Evolutionary conservation across 1,140 invertebrate species (phyloP).

Genomic region (Scylla paramamosain): DNA sequence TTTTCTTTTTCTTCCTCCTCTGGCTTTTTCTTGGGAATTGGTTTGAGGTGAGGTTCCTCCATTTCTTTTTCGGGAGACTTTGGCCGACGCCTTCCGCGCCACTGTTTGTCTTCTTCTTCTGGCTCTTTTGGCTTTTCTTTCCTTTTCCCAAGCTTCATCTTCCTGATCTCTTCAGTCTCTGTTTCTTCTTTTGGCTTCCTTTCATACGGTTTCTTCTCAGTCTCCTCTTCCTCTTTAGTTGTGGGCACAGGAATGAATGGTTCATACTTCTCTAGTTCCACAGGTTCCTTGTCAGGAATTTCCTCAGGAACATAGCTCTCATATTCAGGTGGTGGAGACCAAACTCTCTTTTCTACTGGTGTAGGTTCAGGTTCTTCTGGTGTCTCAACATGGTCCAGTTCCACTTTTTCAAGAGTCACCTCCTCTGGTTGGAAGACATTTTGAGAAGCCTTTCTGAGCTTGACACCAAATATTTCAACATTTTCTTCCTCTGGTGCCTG

Average conservation of each 20-base stretch:
- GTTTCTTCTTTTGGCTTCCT: constrained; percentile 64
- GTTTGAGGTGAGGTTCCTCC: constrained; percentile 66
- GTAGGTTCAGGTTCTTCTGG: constrained; percentile 54
- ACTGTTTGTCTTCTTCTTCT: constrained; percentile 56
- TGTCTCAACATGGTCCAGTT: constrained; percentile 61
- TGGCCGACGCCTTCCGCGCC: constrained; percentile 44
- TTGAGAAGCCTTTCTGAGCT: constrained; percentile 32
- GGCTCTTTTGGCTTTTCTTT: constrained; percentile 49
- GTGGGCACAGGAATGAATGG: neutral
- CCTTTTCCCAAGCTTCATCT: constrained; percentile 63
- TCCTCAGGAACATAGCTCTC: constrained; percentile 63
- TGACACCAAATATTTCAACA: constrained; percentile 29
- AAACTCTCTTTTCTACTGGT: constrained; percentile 45
- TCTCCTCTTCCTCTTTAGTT: constrained; percentile 43
- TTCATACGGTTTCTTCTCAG: constrained; percentile 47
- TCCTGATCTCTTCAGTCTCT: constrained; percentile 49
- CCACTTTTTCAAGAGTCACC: constrained; percentile 28
- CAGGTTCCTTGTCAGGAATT: constrained; percentile 56
- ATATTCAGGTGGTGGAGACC: constrained; percentile 61
- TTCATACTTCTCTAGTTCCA: constrained; percentile 63
- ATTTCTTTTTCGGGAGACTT: constrained; percentile 62
- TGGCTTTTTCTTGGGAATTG: constrained; percentile 70
- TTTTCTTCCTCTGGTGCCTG: constrained; percentile 28
- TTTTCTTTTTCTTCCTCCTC: constrained; percentile 66
- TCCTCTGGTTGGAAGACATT: constrained; percentile 56